These are phyloP conservation scores for Acleris emargana DNA, from an alignment of 2,888 invertebrate genomes.

Conservation along the genomic window DNA sequence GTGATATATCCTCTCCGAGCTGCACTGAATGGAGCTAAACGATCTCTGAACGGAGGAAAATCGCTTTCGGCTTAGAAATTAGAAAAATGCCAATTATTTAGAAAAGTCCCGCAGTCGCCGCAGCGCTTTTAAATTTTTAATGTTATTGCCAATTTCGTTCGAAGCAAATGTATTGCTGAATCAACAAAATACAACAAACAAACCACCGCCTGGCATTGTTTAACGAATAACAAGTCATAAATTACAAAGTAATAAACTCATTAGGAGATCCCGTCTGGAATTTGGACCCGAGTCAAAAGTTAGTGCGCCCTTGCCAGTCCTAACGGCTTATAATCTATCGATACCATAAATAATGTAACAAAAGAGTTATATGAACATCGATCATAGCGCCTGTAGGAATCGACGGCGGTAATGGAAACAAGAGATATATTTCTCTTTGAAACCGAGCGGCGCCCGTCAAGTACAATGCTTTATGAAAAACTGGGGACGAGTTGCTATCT, in stretches of 20 bases:
- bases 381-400: slow-evolving; percentile 41
- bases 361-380: slow-evolving; percentile 37
- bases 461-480: slow-evolving; percentile 42
- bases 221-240: slow-evolving; percentile 1
- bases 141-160: slow-evolving; percentile 32
- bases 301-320: slow-evolving; percentile 17
- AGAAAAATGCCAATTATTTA: slow-evolving; percentile 35
- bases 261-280: slow-evolving; percentile 11
- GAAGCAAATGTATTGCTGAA: slow-evolving; percentile 19
- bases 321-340: slow-evolving; percentile 26
- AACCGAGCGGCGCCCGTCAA: slow-evolving; percentile 43
- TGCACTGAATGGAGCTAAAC: slow-evolving; percentile 49
- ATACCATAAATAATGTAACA: slow-evolving; percentile 27
- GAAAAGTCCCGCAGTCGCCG: slow-evolving; percentile 23
- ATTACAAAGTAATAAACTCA: slow-evolving; percentile 21
- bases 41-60: slow-evolving; percentile 41
- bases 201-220: slow-evolving; percentile 12
- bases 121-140: slow-evolving; percentile 30
- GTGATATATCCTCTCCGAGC: slow-evolving; percentile 52
- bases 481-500: slow-evolving; percentile 39
- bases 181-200: slow-evolving; percentile 11
- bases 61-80: slow-evolving; percentile 36
- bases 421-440: slow-evolving; percentile 40
- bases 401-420: slow-evolving; percentile 42
- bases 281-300: slow-evolving; percentile 20